Evolutionary conservation across 2,113 vertebrate genomes (phyloP).

Genomic region (Caracal caracal): DNA sequence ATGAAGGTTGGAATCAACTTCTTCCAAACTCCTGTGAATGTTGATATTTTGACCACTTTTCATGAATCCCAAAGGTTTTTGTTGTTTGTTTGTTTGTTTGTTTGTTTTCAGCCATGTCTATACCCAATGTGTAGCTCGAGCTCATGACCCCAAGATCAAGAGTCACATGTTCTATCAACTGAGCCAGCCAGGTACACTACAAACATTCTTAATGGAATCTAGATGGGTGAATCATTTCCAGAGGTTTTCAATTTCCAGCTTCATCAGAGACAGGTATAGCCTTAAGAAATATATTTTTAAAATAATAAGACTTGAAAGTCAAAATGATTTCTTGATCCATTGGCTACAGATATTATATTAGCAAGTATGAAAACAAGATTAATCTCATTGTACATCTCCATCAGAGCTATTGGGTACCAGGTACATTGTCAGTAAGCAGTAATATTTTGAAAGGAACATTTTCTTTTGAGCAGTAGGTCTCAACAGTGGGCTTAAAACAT

Average conservation of each 20-base stretch:
- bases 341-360: not conserved
- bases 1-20: not conserved
- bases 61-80: not conserved
- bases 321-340: not conserved
- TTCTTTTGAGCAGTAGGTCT: not conserved
- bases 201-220: not conserved
- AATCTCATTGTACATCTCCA: not conserved
- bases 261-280: not conserved
- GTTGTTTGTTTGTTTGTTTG: not conserved
- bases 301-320: not conserved
- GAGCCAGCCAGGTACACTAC: not conserved
- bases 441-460: not conserved
- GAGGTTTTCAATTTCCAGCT: not conserved
- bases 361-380: not conserved
- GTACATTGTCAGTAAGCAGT: not conserved
- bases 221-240: not conserved
- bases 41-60: not conserved
- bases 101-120: not conserved
- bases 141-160: not conserved
- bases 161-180: not conserved
- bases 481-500: not conserved
- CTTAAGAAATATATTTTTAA: not conserved
- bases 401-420: not conserved
- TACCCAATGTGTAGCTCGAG: not conserved
- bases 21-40: not conserved